These are phyloP conservation scores for Notiomystis cincta DNA, from an alignment of 2,113 vertebrate species.

Conservation along the genomic window DNA sequence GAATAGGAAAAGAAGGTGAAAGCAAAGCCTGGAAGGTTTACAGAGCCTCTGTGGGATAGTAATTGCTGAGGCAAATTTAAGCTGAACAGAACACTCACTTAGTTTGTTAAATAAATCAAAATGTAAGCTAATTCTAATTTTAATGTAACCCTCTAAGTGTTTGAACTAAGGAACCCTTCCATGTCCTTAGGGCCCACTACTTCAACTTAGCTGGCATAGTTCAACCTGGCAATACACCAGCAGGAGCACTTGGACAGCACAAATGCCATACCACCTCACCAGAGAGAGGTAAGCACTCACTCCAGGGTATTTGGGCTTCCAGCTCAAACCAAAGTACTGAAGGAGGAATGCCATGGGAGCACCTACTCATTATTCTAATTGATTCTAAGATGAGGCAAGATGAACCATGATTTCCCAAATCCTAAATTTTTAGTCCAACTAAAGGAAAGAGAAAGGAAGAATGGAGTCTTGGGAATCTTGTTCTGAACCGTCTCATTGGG, in stretches of 20 bases:
- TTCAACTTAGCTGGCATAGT: background rate
- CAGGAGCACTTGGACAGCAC: background rate
- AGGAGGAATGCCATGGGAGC: background rate
- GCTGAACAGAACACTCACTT: conserved; percentile 14
- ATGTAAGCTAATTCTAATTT: conserved; percentile 13
- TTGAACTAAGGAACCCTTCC: background rate
- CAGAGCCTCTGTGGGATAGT: conserved; percentile 2
- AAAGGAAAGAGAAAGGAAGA: background rate
- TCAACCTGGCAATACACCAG: background rate
- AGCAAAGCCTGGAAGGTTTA: conserved; percentile 1
- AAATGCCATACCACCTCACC: background rate
- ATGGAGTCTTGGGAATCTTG: background rate
- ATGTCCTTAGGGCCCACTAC: background rate
- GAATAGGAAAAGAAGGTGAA: background rate
- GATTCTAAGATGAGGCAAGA: background rate
- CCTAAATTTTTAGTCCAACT: background rate
- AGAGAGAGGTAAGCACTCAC: background rate
- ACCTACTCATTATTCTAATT: background rate
- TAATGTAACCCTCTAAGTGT: background rate
- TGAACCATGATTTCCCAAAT: background rate
- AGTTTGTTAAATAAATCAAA: conserved; percentile 53
- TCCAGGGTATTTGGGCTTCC: background rate
- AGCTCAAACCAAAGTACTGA: background rate
- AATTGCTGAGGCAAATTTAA: conserved; percentile 43
- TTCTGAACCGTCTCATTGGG: background rate